Conservation (phyloP, 2,888 invertebrate species). For the Dryadula phaetusa region DNA sequence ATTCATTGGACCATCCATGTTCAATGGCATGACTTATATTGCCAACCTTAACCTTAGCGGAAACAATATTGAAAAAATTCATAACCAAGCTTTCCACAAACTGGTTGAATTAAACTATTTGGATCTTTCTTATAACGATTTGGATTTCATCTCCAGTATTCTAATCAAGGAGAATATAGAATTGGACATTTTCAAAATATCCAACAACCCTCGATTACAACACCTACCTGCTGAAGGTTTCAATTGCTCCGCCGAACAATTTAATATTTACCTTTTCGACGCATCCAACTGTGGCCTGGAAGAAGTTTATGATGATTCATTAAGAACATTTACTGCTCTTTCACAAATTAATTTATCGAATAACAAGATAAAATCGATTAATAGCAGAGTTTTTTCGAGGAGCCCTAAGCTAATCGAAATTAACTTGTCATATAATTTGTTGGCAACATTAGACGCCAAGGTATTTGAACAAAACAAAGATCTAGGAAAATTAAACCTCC, state of each 20-base stretch:
- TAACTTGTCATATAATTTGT: conserved; percentile 89
- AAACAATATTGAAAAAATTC: conserved; percentile 88
- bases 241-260: conserved; percentile 84
- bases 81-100: conserved; percentile 87
- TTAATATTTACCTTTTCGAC: conserved; percentile 88
- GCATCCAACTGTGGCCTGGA: conserved; percentile 89
- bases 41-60: conserved; percentile 88
- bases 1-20: conserved; percentile 86
- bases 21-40: conserved; percentile 85
- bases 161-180: conserved; percentile 88
- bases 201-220: conserved; percentile 87
- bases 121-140: conserved; percentile 89
- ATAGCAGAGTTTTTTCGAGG: conserved; percentile 81
- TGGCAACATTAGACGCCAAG: conserved; percentile 84
- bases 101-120: conserved; percentile 87
- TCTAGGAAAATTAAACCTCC: conserved; percentile 87
- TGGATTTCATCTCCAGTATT: conserved; percentile 87
- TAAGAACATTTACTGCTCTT: conserved; percentile 89
- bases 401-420: conserved; percentile 86
- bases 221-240: conserved; percentile 88
- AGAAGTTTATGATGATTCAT: conserved; percentile 85
- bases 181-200: conserved; percentile 88
- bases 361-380: conserved; percentile 86
- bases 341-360: conserved; percentile 87
- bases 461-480: conserved; percentile 88